Evolutionary conservation across 2,113 vertebrate genomes (phyloP).

Genomic region (Chionodraco myersi): DNA sequence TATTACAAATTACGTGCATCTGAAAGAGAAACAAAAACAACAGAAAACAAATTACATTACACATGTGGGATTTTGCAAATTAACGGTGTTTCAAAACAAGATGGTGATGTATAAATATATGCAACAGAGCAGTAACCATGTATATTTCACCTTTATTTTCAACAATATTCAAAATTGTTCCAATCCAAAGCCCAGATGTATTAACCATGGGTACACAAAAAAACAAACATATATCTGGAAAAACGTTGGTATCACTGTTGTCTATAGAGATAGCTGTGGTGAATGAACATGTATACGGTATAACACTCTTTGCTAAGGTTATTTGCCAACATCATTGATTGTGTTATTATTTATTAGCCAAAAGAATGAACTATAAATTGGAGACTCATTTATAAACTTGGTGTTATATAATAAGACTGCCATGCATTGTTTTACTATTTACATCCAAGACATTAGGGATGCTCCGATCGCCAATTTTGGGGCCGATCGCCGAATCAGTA

Average conservation of each 20-base stretch:
- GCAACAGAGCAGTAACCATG: slow-evolving; percentile 1
- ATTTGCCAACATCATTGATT: too few relatives aligned
- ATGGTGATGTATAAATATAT: neutral
- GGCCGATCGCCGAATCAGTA: too few relatives aligned
- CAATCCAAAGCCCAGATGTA: neutral
- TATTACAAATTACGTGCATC: slow-evolving; percentile 14
- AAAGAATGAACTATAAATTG: neutral
- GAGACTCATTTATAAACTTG: neutral
- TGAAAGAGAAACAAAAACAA: slow-evolving; percentile 9
- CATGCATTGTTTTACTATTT: neutral
- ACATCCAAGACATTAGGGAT: neutral
- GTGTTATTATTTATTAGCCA: too few relatives aligned
- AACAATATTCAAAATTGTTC: neutral
- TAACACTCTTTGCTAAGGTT: too few relatives aligned
- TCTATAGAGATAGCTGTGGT: too few relatives aligned
- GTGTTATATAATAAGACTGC: neutral
- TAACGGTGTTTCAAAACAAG: slow-evolving; percentile 1
- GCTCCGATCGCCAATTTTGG: too few relatives aligned
- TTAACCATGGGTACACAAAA: neutral
- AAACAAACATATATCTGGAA: too few relatives aligned
- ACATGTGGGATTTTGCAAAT: slow-evolving; percentile 43
- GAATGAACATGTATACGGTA: too few relatives aligned
- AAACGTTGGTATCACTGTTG: too few relatives aligned
- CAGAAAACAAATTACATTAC: slow-evolving; percentile 29
- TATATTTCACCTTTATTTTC: neutral